Evolutionary conservation across 1,140 invertebrate genomes (phyloP).

Genomic region (Delia radicum): DNA sequence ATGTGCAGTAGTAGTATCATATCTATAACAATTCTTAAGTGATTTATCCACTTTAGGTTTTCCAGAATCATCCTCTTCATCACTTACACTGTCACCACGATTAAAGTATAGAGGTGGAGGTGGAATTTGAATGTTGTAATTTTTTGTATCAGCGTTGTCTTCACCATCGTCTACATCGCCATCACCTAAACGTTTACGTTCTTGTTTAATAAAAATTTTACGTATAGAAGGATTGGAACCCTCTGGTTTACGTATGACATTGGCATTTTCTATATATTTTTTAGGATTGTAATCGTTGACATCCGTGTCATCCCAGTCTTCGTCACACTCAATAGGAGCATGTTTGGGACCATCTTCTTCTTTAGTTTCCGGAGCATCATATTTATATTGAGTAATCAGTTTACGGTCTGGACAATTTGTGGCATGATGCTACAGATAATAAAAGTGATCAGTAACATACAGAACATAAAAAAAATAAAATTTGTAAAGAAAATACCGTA

Average conservation of each 20-base stretch:
- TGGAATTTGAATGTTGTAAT: not conserved
- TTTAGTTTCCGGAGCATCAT: not conserved
- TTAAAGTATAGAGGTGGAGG: too few relatives aligned
- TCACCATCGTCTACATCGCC: not conserved
- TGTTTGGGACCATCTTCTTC: slow-evolving; percentile 19
- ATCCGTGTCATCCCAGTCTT: slow-evolving; percentile 30
- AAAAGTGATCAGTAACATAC: not conserved
- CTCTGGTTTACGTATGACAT: not conserved
- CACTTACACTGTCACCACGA: too few relatives aligned
- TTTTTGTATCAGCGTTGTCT: not conserved
- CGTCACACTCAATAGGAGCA: slow-evolving; percentile 25
- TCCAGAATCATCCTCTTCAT: too few relatives aligned
- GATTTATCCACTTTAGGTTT: too few relatives aligned
- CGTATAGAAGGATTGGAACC: slow-evolving; percentile 20
- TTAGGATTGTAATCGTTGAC: slow-evolving; percentile 27
- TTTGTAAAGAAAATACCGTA: not conserved
- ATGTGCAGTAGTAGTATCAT: not conserved
- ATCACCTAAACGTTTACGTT: slow-evolving; percentile 27
- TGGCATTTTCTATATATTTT: slow-evolving; percentile 13
- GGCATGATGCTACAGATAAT: slow-evolving; percentile 24
- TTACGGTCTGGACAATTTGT: slow-evolving; percentile 28
- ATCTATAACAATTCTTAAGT: not conserved
- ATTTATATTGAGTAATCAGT: slow-evolving; percentile 28
- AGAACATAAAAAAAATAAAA: too few relatives aligned
- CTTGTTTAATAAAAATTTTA: slow-evolving; percentile 26